A percentile compares a stretch with the other conserved stretches of the same genome.
Evolutionary conservation across 2,113 vertebrate genomes (phyloP).

Genomic region (Tychaedon coryphoeus): DNA sequence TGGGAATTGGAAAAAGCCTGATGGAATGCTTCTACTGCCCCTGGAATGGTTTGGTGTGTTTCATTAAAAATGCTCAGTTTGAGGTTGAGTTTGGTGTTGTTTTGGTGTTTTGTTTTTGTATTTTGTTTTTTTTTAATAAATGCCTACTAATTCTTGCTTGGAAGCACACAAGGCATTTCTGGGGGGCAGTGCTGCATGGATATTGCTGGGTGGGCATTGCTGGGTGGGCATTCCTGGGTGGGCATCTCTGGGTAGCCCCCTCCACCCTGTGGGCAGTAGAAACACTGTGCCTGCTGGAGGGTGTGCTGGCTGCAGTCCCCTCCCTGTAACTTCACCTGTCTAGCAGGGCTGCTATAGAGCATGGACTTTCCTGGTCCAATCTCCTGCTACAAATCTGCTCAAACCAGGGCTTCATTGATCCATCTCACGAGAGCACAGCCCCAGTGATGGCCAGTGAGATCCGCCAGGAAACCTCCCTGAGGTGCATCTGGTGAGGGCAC

Average conservation of each 20-base stretch:
- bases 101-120: neutral
- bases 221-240: neutral
- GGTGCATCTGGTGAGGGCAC: too few relatives aligned
- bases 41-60: neutral
- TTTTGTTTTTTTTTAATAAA: neutral
- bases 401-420: neutral
- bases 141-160: neutral
- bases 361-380: too few relatives aligned
- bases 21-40: neutral
- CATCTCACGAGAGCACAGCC: fast-evolving
- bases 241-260: neutral
- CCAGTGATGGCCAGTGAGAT: neutral
- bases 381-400: neutral
- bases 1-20: neutral
- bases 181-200: neutral
- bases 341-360: neutral
- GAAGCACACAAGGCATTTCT: neutral
- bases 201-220: neutral
- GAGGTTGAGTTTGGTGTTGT: neutral
- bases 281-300: neutral
- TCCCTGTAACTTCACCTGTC: neutral
- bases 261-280: neutral
- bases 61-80: neutral
- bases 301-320: fast-evolving
- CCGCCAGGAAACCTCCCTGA: neutral